Percentiles rank a stretch among this genome's conserved stretches.
Evolutionary conservation across 2,113 vertebrate genomes (phyloP).

Genomic region (Atrichornis clamosus): DNA sequence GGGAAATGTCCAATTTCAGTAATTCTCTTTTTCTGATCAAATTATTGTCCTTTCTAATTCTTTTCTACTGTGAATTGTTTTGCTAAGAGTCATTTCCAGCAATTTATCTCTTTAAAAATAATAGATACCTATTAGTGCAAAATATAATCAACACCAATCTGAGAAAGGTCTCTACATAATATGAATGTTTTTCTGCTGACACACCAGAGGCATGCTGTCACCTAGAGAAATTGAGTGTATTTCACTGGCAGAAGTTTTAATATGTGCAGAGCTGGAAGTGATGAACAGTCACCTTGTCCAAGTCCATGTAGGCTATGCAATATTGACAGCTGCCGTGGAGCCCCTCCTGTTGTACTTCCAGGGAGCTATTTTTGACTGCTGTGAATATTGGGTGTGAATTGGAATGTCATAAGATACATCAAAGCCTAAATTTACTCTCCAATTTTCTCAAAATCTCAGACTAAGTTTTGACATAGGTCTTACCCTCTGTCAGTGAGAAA

Average conservation of each 20-base stretch:
- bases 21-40: slow-evolving; percentile 1
- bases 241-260: background rate
- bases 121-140: background rate
- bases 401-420: background rate
- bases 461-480: background rate
- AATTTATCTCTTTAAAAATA: background rate
- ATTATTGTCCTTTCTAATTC: slow-evolving; percentile 4
- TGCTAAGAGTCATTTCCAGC: background rate
- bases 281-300: background rate
- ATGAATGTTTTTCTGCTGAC: background rate
- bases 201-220: background rate
- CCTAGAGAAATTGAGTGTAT: background rate
- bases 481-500: background rate
- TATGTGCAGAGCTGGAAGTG: background rate
- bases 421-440: background rate
- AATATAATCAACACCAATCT: background rate
- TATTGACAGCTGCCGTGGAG: background rate
- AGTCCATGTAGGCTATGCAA: background rate
- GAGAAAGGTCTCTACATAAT: background rate
- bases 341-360: background rate
- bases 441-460: background rate
- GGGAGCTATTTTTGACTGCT: background rate
- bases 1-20: background rate
- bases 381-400: background rate
- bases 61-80: background rate